Base-by-base conservation (phyloP, 2,113 vertebrate genomes). In the Isichthys henryi region DNA sequence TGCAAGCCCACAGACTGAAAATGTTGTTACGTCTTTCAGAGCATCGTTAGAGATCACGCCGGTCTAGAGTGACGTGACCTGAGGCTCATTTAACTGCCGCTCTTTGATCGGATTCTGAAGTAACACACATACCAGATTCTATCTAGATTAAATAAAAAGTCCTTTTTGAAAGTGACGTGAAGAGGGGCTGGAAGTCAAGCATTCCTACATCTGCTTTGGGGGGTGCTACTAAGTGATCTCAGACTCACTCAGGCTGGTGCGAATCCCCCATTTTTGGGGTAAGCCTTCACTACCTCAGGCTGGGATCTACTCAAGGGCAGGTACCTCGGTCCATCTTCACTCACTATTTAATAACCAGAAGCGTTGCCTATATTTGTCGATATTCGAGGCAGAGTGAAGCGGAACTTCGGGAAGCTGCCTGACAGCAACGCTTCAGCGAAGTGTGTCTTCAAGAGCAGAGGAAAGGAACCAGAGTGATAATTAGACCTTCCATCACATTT, bases 401-500 rank as follows among this genome's bases (percentile, higher is more conserved):
- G 45, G 45, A 53, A 39, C 23, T 8, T 53, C 85, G 8, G 23
- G 50, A 52, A 86, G n/a, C 85, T 86, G 23, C n/a, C 48, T 86
- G 84, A 86, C 84, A 86, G n/a, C n/a, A n/a, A 86, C 0, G 48
- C 21, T 56, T 87, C 48, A 87, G 8, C 5, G 48, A 27, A 53
- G 50, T 35, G 8, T 13, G 50, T 53, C 95, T 94, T 94, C 93
- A 95, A 95, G 94, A 95, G 93, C 92, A 93, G 95, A 93, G 94
- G 50, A 53, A 53, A 53, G 48, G 85, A 95, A 90, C 56, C 56
- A 91, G 19, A 89, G 91, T 93, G 94, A 95, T 96, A 96, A 96
- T 96, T 96, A 96, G 94, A 95, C 93, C 90, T 92, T 91, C 94
- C 92, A 96, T 96, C 95, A 94, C 95, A 96, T 96, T 87, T 35